phyloP scores from a whole-genome alignment of 2,888 invertebrate species.

The Cheilosia impressa region DNA sequence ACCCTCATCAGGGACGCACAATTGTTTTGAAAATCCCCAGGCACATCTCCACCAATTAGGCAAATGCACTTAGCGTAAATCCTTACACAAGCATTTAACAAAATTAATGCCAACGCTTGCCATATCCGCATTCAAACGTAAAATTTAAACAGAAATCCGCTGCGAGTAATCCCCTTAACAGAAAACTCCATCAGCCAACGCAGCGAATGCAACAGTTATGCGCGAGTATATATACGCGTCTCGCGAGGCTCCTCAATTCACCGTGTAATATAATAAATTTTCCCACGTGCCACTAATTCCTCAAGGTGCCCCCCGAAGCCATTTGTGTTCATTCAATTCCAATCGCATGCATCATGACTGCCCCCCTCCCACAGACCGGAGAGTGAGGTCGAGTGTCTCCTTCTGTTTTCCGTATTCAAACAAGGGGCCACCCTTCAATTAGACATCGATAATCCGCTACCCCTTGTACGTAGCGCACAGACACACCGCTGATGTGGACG shows the following conservation, averaged over 20 bases:
- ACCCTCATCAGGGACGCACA: background rate
- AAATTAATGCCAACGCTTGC: conserved; percentile 25
- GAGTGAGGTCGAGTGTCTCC: conserved; percentile 1
- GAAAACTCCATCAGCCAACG: conserved; percentile 19
- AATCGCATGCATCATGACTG: background rate
- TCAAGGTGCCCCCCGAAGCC: conserved; percentile 18
- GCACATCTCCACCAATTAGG: conserved; percentile 35
- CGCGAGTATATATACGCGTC: background rate
- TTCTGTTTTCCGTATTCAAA: conserved; percentile 28
- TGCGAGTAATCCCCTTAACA: conserved; percentile 33
- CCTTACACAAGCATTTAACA: conserved; percentile 28
- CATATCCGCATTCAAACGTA: conserved; percentile 14
- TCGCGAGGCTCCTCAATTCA: conserved; percentile 50
- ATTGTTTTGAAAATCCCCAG: background rate
- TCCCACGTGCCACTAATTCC: conserved; percentile 66
- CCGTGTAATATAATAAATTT: conserved; percentile 56
- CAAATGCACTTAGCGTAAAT: conserved; percentile 46
- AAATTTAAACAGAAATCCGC: conserved; percentile 34
- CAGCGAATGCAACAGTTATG: conserved; percentile 39
- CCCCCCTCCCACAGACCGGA: background rate
- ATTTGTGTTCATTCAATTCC: conserved; percentile 23
- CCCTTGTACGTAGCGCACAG: background rate
- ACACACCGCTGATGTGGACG: conserved; percentile 7
- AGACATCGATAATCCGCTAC: background rate
- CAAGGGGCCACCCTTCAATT: conserved; percentile 9